Base-by-base conservation (phyloP, 1,140 invertebrate species). In the Eulimnadia texana region DNA sequence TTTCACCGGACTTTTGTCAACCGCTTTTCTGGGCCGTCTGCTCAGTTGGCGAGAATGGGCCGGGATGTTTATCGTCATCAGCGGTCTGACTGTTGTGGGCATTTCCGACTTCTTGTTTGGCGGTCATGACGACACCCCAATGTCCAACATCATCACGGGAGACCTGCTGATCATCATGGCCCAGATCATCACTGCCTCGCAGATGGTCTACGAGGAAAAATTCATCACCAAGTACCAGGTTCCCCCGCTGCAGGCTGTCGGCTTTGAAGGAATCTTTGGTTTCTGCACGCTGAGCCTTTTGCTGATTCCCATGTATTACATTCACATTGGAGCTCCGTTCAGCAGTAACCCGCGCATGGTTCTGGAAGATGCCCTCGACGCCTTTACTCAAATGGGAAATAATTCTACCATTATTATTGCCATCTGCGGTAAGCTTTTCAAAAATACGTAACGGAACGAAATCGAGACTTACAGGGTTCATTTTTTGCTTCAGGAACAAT, bases 131-230 rank as follows among this genome's bases (percentile, higher is more conserved):
- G 63, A 71, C 16, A 63, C 70, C 24, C 80, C 81, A 67, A 78
- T 72, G n/a, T 94, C 93, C 72, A 83, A 84, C 28, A 79, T 93
- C 27, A 82, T 94, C 60, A 92, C 90, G 3, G 93, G 94, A 25
- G 92, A 98, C 76, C 71, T 94, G 28, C 76, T 98, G 2, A 94
- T 98, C 66, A 81, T 98, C 50, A 82, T 88, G 67, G 92, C 93
- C 2, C 91, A 93, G 69, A 82, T 97, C 47, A 82, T 97, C 65
- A 84, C 84, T n/a, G 86, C 91, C 1, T 77, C 82, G 54, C 91
- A 96, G 76, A 94, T 96, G 86, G 90, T 96, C 0, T 82, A 90
- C 55, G 93, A 98, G 75, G 92, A 98, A 72, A 93, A 91, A 75
- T 93, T 84, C 76, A 79, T 96, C 0, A 74, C 79, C 51, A 81